Conservation (phyloP, 2,113 vertebrate genomes). For the Condylura cristata region DNA sequence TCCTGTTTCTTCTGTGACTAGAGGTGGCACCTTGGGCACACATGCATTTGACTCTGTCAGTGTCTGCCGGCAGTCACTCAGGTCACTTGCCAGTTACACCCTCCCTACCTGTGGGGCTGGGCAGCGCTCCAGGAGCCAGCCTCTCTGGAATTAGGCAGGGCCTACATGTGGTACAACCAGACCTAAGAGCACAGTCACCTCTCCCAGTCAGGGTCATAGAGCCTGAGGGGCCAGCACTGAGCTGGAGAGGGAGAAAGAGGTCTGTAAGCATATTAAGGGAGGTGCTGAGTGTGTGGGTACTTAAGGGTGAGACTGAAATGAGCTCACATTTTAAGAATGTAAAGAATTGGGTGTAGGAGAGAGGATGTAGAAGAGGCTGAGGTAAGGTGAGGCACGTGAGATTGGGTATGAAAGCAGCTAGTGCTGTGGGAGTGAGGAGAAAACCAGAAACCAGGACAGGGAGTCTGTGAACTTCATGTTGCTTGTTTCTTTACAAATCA, state of each 20-base stretch:
- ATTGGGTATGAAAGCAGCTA: neutral
- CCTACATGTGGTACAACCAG: neutral
- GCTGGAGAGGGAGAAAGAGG: neutral
- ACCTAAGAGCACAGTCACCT: neutral
- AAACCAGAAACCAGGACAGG: neutral
- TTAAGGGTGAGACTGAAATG: neutral
- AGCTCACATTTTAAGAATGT: neutral
- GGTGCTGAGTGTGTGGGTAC: neutral
- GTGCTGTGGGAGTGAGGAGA: neutral
- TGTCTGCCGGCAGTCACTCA: neutral
- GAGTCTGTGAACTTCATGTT: neutral
- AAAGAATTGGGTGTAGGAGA: neutral
- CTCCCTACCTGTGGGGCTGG: neutral
- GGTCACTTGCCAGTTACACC: neutral
- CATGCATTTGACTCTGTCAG: neutral
- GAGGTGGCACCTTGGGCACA: neutral
- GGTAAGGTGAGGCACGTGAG: neutral
- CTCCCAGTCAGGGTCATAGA: neutral
- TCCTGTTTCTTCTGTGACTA: slow-evolving; percentile 33
- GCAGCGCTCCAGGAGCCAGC: neutral
- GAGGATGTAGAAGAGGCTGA: neutral
- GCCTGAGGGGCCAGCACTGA: neutral
- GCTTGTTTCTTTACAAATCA: neutral
- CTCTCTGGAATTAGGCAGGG: neutral
- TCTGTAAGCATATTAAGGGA: neutral